phyloP scores from a whole-genome alignment of 2,888 invertebrate species.

The Biston stratarius region DNA sequence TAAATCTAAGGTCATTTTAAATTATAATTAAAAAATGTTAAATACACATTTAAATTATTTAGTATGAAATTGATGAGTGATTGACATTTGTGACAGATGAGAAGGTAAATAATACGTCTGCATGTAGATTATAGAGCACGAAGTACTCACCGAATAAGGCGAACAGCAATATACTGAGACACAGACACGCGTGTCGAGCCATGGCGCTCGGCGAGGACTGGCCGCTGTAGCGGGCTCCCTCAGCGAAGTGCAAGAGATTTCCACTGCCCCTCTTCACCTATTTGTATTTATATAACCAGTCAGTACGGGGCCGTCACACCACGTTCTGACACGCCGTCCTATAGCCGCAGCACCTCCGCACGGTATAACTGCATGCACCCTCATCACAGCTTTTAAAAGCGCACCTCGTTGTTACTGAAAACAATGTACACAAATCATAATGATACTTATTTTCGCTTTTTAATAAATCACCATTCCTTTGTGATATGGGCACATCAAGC shows the following conservation, averaged over 20 bases:
- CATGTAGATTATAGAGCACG: conserved; percentile 29
- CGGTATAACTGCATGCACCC: conserved; percentile 64
- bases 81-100: conserved; percentile 19
- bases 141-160: conserved; percentile 80
- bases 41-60: neutral
- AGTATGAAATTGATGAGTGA: neutral
- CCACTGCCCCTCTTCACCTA: conserved; percentile 84
- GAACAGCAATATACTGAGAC: conserved; percentile 79
- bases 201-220: conserved; percentile 84
- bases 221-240: conserved; percentile 73
- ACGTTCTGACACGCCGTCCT: conserved; percentile 64
- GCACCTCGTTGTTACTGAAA: conserved; percentile 59
- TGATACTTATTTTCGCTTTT: conserved; percentile 51
- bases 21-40: conserved; percentile 5
- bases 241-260: conserved; percentile 84
- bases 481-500: conserved; percentile 1
- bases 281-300: conserved; percentile 85
- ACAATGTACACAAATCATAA: conserved; percentile 59
- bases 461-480: conserved; percentile 53
- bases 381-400: conserved; percentile 74
- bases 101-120: conserved; percentile 5
- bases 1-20: conserved; percentile 17
- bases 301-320: conserved; percentile 65
- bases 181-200: conserved; percentile 85
- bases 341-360: conserved; percentile 63